phyloP scores from a whole-genome alignment of 23 tunicate species.

The Ciona savignyi region DNA sequence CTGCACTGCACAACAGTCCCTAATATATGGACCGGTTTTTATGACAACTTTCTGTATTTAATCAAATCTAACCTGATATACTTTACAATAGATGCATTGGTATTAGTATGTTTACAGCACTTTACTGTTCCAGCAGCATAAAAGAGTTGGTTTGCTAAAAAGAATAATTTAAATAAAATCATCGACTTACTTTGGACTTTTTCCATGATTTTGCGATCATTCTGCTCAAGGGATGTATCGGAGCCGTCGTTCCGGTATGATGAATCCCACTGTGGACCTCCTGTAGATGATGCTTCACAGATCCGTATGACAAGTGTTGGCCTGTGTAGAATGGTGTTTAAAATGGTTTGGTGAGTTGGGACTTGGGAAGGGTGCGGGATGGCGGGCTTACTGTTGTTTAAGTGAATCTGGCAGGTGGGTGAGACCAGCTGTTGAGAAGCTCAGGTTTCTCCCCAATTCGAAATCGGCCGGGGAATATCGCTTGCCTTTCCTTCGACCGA shows the following conservation, averaged over 20 bases:
- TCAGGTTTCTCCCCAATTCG: slow-evolving; percentile 60
- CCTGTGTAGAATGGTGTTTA: slow-evolving; percentile 15
- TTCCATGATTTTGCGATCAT: slow-evolving; percentile 56
- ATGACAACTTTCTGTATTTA: too few species aligned
- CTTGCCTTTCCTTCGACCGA: slow-evolving; percentile 80
- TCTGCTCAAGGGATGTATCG: slow-evolving; percentile 68
- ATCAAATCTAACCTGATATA: too few species aligned
- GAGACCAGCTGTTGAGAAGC: slow-evolving; percentile 49
- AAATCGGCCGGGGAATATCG: slow-evolving; percentile 41
- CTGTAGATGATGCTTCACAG: slow-evolving; percentile 21
- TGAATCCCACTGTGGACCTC: slow-evolving; percentile 26
- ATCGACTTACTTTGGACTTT: slow-evolving; percentile 72
- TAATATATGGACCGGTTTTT: too few species aligned
- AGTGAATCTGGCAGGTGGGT: slow-evolving; percentile 60
- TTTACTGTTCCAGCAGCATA: too few species aligned
- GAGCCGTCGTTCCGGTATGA: slow-evolving; percentile 44
- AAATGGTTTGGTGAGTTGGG: too few species aligned
- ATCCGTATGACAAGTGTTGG: slow-evolving; percentile 45
- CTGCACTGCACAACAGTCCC: too few species aligned
- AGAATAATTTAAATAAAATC: not conserved
- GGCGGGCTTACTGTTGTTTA: not conserved
- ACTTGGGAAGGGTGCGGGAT: not conserved
- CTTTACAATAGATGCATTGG: too few species aligned
- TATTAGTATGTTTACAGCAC: too few species aligned
- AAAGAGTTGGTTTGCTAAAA: not conserved